Base-by-base conservation (phyloP, 2,888 invertebrate genomes). In the Caprella mutica region DNA sequence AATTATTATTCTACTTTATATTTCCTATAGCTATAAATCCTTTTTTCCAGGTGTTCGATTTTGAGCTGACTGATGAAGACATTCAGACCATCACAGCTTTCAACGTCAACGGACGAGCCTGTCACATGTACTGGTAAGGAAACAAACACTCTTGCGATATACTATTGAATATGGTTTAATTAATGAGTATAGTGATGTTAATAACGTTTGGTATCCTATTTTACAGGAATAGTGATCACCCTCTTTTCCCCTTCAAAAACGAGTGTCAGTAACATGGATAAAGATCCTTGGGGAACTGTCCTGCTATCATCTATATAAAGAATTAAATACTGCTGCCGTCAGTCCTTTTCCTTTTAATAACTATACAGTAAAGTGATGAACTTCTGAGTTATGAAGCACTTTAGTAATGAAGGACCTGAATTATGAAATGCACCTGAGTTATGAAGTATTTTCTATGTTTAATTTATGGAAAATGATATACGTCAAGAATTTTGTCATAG, bases 1-100 rank as follows among this genome's bases (percentile, higher is more conserved):
- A n/a, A n/a, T 1, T 44, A 3, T 5, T 40, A 1, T 19, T 9
- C 12, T 14, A 4, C 19, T 40, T 24, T 9, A 2, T 40, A 4
- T 19, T 6, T 40, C 9, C 6, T 19, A 9, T 19, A 23, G 9
- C 24, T 40, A 23, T 26, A 8, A n/a, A n/a, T n/a, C n/a, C n/a
- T 8, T 12, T 17, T 2, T 80, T 83, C 19, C 24, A 58, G 50
- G 39, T 58, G 14, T 69, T 69, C 65, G 84, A 86, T 73, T 89
- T 90, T 71, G 77, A 81, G 66, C 74, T 90, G 66, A 76, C 77
- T 0, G 67, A 74, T 0, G 83, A 84, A 43, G 87, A 90, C 68
- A 72, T 87, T 66, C 70, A 74, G 1, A 72, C 75, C 5, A 80
- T 89, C 54, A 80, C 82, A 69, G 74, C 75, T 6, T 83, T 88